phyloP scores from a whole-genome alignment of 2,113 vertebrate genomes.

The Australoheros scitulus region DNA sequence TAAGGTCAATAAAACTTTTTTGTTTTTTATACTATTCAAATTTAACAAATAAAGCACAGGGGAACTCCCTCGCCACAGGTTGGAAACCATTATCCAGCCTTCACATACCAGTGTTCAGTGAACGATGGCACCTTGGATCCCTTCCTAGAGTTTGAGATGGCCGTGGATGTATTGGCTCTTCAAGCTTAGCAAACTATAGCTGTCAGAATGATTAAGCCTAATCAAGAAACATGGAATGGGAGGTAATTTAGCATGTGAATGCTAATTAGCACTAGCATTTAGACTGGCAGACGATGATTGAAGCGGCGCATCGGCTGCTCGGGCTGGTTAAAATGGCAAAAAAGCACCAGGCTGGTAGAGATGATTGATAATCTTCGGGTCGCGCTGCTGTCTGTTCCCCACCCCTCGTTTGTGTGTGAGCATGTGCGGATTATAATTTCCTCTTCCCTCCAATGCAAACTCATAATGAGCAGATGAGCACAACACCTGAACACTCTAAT shows the following conservation, averaged over 20 bases:
- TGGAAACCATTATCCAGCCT: neutral
- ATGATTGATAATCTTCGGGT: slow-evolving; percentile 70
- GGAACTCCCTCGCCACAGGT: neutral
- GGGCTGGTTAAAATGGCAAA: slow-evolving; percentile 67
- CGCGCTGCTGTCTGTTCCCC: slow-evolving; percentile 40
- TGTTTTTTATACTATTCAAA: neutral
- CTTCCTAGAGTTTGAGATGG: slow-evolving; percentile 43
- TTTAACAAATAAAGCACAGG: neutral
- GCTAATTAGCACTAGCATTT: slow-evolving; percentile 78
- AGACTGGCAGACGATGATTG: slow-evolving; percentile 75
- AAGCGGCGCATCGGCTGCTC: slow-evolving; percentile 71
- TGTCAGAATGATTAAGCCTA: slow-evolving; percentile 76
- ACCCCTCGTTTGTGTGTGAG: slow-evolving; percentile 36
- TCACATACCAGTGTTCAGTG: neutral
- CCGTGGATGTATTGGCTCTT: slow-evolving; percentile 30
- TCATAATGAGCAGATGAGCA: slow-evolving; percentile 68
- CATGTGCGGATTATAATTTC: slow-evolving; percentile 32
- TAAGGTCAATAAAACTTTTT: neutral
- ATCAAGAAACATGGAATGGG: slow-evolving; percentile 76
- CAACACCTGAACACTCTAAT: slow-evolving; percentile 72
- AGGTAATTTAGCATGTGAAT: slow-evolving; percentile 81
- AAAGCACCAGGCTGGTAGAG: slow-evolving; percentile 58
- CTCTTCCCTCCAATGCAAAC: slow-evolving; percentile 44
- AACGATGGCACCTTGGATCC: slow-evolving; percentile 17
- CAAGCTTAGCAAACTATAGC: slow-evolving; percentile 54